Evolutionary conservation across 2,888 invertebrate genomes (phyloP), one percentile per base, ranked within the genome.

Genomic region (Caenorhabditis sp.): DNA sequence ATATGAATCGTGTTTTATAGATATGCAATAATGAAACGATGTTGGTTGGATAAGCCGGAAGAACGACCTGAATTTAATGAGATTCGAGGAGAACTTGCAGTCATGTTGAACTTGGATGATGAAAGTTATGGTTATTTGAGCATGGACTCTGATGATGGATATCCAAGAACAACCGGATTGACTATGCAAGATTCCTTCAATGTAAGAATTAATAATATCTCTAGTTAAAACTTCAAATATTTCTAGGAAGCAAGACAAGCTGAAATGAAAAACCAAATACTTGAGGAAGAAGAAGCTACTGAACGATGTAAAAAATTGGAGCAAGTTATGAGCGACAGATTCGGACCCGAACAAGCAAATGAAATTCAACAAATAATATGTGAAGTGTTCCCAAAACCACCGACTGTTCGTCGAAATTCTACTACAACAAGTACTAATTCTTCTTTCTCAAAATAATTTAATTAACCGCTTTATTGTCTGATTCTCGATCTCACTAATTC

Each of bases 121-220:
- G 79, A 78, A 59, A 72, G 72, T 54, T 82, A 82, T 59, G 82
- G 82, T 23, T 80, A 80, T 53, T 58, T 79, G 14, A 68, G 56
- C 56, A 65, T 73, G 0, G 59, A 68, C 20, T 68, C 73, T 7
- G 68, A 73, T 10, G 66, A 38, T 50, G 61, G 57, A 8, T 50
- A 26, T 12, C 72, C 68, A 25, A 68, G 61, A 26, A 65, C 54
- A 49, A 66, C 62, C n/a, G 26, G 54, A 5, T 20, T 73, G 8
- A 73, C 73, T 5, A 73, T 73, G 73, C 73, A 72, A 62, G 62
- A 70, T 52, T 66, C 70, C 7, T 43, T 43, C 3, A 70, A 69
- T 59, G 69, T 68, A 61, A 31, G 52, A 54, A 12, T n/a, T n/a
- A n/a, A n/a, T n/a, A n/a, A 31, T 31, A 31, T 31, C 31, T 31